A percentile compares a stretch with the other conserved stretches of the same genome.
Conservation (phyloP, 2,888 invertebrate species). For the Drosophila nr. perissopoda region DNA sequence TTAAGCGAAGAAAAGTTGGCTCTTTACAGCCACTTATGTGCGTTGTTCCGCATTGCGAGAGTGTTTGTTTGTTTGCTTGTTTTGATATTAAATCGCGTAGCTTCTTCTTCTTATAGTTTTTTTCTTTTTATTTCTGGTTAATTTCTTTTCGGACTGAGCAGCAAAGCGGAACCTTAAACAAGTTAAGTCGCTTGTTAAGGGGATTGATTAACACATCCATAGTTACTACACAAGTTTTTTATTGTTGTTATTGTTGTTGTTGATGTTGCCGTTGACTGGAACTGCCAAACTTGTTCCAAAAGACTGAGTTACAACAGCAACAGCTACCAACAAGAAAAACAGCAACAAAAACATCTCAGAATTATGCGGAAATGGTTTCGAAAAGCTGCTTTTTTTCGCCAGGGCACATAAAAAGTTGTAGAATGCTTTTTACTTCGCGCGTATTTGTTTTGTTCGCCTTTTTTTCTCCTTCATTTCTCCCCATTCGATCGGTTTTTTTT, state of each 20-base stretch:
- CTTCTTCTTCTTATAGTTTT: slow-evolving; percentile 46
- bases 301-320: slow-evolving; percentile 27
- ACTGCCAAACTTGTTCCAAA: slow-evolving; percentile 67
- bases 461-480: slow-evolving; percentile 39
- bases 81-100: slow-evolving; percentile 18
- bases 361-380: slow-evolving; percentile 75
- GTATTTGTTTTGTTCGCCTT: slow-evolving; percentile 17
- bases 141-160: slow-evolving; percentile 47
- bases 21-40: slow-evolving; percentile 28
- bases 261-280: slow-evolving; percentile 25
- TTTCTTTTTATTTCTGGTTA: slow-evolving; percentile 14
- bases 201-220: slow-evolving; percentile 71
- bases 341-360: slow-evolving; percentile 49
- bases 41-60: slow-evolving; percentile 65
- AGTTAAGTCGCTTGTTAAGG: slow-evolving; percentile 46
- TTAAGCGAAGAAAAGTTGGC: slow-evolving; percentile 54
- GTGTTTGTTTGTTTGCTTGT: slow-evolving; percentile 17
- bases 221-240: slow-evolving; percentile 25
- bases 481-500: slow-evolving; percentile 31
- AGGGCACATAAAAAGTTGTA: slow-evolving; percentile 44
- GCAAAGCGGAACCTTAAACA: slow-evolving; percentile 73
- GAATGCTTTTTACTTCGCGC: slow-evolving; percentile 48
- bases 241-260: slow-evolving; percentile 16
- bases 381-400: slow-evolving; percentile 45
- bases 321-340: slow-evolving; percentile 8